Evolutionary conservation across 53 echinoderm and acorn worm genomes (phyloP), one percentile per base, ranked within the genome.

Genomic region (Holothuria leucospilota): DNA sequence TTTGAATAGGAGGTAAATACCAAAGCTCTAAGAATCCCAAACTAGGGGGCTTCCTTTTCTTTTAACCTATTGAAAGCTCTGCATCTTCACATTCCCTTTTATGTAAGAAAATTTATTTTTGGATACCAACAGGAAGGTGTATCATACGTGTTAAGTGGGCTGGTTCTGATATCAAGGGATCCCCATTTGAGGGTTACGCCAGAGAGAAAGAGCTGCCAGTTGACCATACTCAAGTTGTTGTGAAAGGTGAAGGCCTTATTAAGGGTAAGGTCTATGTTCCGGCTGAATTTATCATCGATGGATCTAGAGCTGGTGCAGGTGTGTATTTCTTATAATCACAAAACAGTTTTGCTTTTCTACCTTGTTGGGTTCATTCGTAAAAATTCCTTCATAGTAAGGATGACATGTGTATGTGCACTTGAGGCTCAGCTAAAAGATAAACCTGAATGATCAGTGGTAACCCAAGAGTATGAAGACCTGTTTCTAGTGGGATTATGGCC

Each of bases 241-340:
- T 93, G 29, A 82, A 77, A 62, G 97, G 97, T 0, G 83, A 82
- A 1, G 97, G 94, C 20, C 29, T 91, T 69, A 87, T 87, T 34
- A 69, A 64, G 28, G 80, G 86, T 27, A 89, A 93, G 68, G 93
- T 95, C 14, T 86, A 71, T 41, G 86, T 87, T 51, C 86, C 83
- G 53, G 85, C 91, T n/a, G 93, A 93, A 63, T 96, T 96, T 52
- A 87, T 87, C 82, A 87, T 96, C 70, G 95, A 96, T 83, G 97
- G 97, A n/a, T 90, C 94, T 10, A 71, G 34, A 27, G 97, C 93
- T 5, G 97, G 97, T 56, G 86, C 94, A 82, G 97, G 97, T 93
- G 68, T 65, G 71, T 65, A 42, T 40, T 20, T n/a, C 23, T 28
- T 24, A 63, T 28, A 24, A 15, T 39, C 14, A 1, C 16, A 20